Evolutionary conservation across 2,797 vertebrate species (phyloP).

Genomic region (Xenops minutus): DNA sequence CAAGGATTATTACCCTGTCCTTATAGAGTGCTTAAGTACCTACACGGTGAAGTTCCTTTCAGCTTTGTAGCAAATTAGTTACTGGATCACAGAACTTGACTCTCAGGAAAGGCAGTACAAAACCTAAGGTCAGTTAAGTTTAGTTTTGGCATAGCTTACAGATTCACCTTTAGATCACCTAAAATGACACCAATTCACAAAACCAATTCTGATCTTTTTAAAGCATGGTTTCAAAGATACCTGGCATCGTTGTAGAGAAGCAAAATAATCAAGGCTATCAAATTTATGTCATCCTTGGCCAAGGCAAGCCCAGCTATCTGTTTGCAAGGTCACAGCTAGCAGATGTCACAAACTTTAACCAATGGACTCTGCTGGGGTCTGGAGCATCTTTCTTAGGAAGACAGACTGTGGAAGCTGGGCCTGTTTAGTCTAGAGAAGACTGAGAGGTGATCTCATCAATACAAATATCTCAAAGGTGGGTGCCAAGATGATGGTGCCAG

Average conservation of each 20-base stretch:
- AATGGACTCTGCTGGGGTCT: background rate
- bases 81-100: background rate
- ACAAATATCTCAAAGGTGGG: background rate
- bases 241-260: background rate
- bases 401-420: background rate
- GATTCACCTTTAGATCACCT: background rate
- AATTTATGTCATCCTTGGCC: background rate
- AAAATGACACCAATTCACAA: background rate
- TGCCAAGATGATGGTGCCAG: background rate
- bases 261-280: background rate
- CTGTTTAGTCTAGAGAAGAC: background rate
- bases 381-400: background rate
- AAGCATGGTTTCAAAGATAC: background rate
- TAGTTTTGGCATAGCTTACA: background rate
- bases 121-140: constrained; percentile 28
- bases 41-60: constrained; percentile 20
- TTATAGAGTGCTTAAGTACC: constrained; percentile 34
- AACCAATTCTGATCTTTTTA: background rate
- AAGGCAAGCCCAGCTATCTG: background rate
- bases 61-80: constrained; percentile 12
- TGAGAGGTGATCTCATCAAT: background rate
- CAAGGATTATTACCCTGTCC: constrained; percentile 40
- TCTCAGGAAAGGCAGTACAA: background rate
- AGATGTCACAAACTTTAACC: background rate
- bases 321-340: background rate